A percentile compares a stretch with the other conserved stretches of the same genome.
phyloP scores from a whole-genome alignment of 2,888 invertebrate species.

The Zaprionus obscuricornis region DNA sequence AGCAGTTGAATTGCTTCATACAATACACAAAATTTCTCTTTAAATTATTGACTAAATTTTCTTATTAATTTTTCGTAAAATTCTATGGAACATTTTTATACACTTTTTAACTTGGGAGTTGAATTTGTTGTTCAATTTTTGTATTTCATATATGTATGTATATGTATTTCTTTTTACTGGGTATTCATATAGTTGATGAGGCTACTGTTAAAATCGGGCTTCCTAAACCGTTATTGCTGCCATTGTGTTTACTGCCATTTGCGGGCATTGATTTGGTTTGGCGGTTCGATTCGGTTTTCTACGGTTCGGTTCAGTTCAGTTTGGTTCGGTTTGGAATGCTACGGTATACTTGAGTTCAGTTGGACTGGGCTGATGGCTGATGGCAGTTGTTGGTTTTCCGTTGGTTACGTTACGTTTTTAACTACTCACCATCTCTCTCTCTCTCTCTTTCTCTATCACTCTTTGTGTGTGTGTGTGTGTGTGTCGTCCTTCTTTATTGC shows the following conservation, averaged over 20 bases:
- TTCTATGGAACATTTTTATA: too few relatives aligned
- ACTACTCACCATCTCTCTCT: too few relatives aligned
- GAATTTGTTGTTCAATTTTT: neutral
- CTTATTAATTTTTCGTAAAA: too few relatives aligned
- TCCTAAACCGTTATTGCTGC: slow-evolving; percentile 17
- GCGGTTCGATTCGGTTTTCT: slow-evolving; percentile 39
- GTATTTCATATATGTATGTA: neutral
- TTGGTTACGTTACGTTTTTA: slow-evolving; percentile 17
- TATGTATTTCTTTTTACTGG: neutral
- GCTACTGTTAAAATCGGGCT: neutral
- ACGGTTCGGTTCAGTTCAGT: slow-evolving; percentile 30
- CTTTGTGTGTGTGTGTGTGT: too few relatives aligned
- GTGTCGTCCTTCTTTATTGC: slow-evolving; percentile 44
- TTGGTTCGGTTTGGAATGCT: neutral
- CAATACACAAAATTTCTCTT: too few relatives aligned
- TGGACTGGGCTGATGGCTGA: too few relatives aligned
- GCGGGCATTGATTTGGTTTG: slow-evolving; percentile 62
- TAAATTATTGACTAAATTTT: too few relatives aligned
- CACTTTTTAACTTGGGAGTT: neutral
- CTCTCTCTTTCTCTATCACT: too few relatives aligned
- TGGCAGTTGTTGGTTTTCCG: slow-evolving; percentile 39
- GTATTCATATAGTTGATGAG: slow-evolving; percentile 14
- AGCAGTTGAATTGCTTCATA: too few relatives aligned
- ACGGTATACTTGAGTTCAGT: too few relatives aligned
- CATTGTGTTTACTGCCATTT: slow-evolving; percentile 43